phyloP scores from a whole-genome alignment of 1,140 invertebrate genomes.

The Aplysia californica region DNA sequence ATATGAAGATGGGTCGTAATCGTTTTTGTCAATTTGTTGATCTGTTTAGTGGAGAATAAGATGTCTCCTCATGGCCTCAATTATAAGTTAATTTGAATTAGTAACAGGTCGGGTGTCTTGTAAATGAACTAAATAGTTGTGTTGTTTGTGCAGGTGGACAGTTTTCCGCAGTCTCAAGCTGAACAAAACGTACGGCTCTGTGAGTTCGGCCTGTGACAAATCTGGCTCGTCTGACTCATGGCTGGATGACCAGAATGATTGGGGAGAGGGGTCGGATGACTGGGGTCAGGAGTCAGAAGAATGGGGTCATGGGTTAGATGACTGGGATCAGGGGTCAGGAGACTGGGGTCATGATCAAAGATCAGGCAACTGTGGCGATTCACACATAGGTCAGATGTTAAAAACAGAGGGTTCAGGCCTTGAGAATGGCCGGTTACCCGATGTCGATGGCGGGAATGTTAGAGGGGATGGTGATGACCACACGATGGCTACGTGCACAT shows the following conservation, averaged over 20 bases:
- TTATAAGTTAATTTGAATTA: not conserved
- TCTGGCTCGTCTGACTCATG: not conserved
- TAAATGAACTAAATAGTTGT: not conserved
- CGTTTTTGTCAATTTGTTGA: not conserved
- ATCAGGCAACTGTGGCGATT: no score
- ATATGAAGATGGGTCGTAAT: no score
- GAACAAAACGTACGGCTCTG: not conserved
- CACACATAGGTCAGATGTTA: no score
- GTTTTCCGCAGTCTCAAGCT: not conserved
- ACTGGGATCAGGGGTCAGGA: no score
- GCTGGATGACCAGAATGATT: conserved; percentile 9
- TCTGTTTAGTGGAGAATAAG: not conserved
- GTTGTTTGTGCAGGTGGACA: conserved; percentile 11
- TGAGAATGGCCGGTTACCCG: no score
- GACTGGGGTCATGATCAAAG: no score
- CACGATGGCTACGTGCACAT: no score
- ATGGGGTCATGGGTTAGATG: no score
- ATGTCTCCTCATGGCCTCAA: not conserved
- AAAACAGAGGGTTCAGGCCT: no score
- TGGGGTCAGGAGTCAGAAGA: not conserved
- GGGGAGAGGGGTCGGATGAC: not conserved
- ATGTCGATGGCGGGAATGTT: no score
- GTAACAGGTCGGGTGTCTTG: not conserved
- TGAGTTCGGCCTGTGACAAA: not conserved
- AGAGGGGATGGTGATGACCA: no score